Percentiles rank a stretch among this genome's conserved stretches.
Conservation (phyloP, 2,113 vertebrate species). For the Corythornis cristatus region DNA sequence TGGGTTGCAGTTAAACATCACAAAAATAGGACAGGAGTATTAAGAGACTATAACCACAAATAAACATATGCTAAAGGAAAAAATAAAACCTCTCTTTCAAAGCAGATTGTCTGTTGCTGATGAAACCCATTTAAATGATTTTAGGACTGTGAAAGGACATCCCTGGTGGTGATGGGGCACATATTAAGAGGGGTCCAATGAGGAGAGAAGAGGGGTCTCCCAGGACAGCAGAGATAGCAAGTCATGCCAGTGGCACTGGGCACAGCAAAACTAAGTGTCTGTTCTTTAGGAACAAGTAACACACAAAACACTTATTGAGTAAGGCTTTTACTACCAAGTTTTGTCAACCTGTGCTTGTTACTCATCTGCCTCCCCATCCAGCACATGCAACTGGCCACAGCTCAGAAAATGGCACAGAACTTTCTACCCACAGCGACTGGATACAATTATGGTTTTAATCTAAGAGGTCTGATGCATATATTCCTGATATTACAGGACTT, state of each 20-base stretch:
- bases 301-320: not conserved
- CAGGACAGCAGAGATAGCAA: not conserved
- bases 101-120: not conserved
- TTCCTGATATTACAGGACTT: constrained; percentile 72
- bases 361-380: not conserved
- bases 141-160: not conserved
- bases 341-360: not conserved
- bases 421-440: constrained; percentile 81
- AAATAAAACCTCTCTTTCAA: not conserved
- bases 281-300: not conserved
- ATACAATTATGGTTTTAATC: constrained; percentile 85
- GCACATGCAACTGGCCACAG: accelerated
- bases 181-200: not conserved
- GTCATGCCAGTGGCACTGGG: no score
- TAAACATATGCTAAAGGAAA: not conserved
- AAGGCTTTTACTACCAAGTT: not conserved
- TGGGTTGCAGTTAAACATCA: not conserved
- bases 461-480: constrained; percentile 76
- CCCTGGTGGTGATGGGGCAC: not conserved
- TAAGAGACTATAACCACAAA: not conserved
- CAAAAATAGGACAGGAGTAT: not conserved
- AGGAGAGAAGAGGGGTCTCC: not conserved
- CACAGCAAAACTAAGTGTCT: not conserved
- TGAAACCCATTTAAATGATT: not conserved
- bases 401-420: constrained; percentile 83